These are phyloP conservation scores for Lithophane socia DNA, from an alignment of 2,888 invertebrate genomes.

Conservation along the genomic window DNA sequence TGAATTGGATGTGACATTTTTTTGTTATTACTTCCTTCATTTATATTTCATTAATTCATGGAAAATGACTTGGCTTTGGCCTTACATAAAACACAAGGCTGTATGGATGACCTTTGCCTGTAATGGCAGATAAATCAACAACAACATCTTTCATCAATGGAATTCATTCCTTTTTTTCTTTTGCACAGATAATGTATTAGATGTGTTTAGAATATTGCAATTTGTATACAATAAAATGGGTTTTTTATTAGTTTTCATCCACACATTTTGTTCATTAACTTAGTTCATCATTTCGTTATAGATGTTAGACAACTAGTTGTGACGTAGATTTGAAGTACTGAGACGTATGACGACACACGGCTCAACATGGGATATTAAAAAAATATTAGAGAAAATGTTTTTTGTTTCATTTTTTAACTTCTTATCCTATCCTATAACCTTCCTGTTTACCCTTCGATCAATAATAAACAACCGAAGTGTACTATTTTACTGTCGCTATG, in stretches of 20 bases:
- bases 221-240: slow-evolving; percentile 3
- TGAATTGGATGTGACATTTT: slow-evolving; percentile 28
- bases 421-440: background rate
- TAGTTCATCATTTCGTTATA: slow-evolving; percentile 38
- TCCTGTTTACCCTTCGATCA: background rate
- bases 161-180: background rate
- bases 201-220: slow-evolving; percentile 10
- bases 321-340: slow-evolving; percentile 64
- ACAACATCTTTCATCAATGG: background rate
- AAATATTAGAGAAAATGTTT: slow-evolving; percentile 62
- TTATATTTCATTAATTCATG: background rate
- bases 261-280: slow-evolving; percentile 23
- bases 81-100: background rate
- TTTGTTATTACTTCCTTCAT: background rate
- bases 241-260: slow-evolving; percentile 19
- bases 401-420: slow-evolving; percentile 56
- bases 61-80: background rate
- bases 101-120: background rate
- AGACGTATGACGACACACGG: slow-evolving; percentile 75
- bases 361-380: slow-evolving; percentile 77
- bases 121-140: background rate
- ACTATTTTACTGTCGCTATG: background rate
- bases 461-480: background rate
- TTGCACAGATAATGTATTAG: slow-evolving; percentile 9
- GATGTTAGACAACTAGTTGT: slow-evolving; percentile 57